Evolutionary conservation across 2,888 invertebrate species (phyloP).

Genomic region (Conomelus anceps): DNA sequence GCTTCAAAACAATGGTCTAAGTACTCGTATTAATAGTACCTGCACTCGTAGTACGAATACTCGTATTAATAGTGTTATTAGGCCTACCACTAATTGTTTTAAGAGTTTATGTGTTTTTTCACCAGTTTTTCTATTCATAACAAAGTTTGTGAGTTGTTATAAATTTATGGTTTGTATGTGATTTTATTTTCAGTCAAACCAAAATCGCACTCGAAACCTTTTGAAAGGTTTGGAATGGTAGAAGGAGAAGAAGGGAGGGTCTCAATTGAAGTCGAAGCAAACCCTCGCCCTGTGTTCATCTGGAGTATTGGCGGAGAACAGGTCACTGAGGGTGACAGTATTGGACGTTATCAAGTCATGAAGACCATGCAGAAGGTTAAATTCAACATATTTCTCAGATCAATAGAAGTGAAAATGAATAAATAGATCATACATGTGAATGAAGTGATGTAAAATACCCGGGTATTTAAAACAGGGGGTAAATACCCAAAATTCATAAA

Average conservation of each 20-base stretch:
- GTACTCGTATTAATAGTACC: too few species aligned
- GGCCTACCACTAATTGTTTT: too few species aligned
- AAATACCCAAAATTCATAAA: too few species aligned
- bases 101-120: too few species aligned
- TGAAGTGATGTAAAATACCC: too few species aligned
- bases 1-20: too few species aligned
- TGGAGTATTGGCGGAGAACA: slow-evolving; percentile 58
- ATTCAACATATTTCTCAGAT: background rate
- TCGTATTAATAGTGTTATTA: too few species aligned
- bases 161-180: background rate
- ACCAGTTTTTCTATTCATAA: slow-evolving; percentile 1
- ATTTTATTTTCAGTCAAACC: slow-evolving; percentile 53
- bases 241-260: slow-evolving; percentile 64
- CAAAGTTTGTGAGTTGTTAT: too few species aligned
- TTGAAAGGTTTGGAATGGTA: slow-evolving; percentile 66
- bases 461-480: too few species aligned
- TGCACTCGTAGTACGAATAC: too few species aligned
- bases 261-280: slow-evolving; percentile 63
- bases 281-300: slow-evolving; percentile 61
- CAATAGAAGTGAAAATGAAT: too few species aligned
- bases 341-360: slow-evolving; percentile 43
- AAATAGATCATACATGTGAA: too few species aligned
- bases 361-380: slow-evolving; percentile 25
- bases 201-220: slow-evolving; percentile 49
- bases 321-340: slow-evolving; percentile 48